Evolutionary conservation across 2,113 vertebrate genomes (phyloP).

Genomic region (Taxidea taxus): DNA sequence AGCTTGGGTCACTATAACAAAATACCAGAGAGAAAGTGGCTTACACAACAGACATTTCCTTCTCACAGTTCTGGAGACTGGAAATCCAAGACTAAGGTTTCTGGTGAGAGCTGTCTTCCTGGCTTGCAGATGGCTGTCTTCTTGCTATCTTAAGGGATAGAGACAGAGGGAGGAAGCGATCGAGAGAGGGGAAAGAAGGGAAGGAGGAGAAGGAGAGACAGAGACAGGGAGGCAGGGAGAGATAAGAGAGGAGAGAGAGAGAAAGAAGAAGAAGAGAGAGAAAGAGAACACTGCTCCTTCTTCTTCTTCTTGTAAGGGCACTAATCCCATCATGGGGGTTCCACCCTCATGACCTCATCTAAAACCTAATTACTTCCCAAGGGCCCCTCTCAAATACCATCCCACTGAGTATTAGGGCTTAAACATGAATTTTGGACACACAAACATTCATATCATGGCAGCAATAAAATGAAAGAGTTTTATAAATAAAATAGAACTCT

Average conservation of each 20-base stretch:
- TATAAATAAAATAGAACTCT: not conserved
- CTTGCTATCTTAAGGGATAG: not conserved
- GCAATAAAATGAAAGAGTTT: not conserved
- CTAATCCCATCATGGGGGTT: not conserved
- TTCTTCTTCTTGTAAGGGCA: not conserved
- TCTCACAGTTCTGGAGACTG: not conserved
- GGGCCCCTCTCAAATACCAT: not conserved
- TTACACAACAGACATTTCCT: not conserved
- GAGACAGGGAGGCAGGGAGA: not conserved
- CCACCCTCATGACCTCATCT: not conserved
- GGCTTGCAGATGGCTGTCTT: not conserved
- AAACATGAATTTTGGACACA: not conserved
- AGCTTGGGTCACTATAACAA: not conserved
- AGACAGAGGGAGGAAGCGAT: accelerated
- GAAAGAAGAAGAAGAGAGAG: not conserved
- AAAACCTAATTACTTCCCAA: not conserved
- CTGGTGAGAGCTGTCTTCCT: not conserved
- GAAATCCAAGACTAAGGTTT: not conserved
- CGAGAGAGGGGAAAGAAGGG: too few species aligned
- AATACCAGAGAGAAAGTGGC: not conserved
- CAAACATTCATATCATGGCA: not conserved
- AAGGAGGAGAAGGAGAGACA: not conserved
- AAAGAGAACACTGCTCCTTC: not conserved
- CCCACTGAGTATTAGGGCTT: not conserved
- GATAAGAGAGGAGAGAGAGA: too few species aligned